Evolutionary conservation across 2,888 invertebrate species (phyloP).

Genomic region (Cantharis flavilabris): DNA sequence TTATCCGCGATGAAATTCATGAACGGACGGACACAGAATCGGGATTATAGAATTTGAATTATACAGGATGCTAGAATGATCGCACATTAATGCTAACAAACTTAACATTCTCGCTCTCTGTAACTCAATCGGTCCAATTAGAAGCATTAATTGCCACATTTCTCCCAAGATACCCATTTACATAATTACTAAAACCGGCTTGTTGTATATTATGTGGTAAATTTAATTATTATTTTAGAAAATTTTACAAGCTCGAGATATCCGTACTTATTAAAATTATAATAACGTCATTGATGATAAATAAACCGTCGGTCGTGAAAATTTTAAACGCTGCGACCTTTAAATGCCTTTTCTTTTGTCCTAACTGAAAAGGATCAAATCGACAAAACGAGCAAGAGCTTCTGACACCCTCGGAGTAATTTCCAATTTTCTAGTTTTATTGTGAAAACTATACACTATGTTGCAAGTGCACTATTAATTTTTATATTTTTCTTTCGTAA

Average conservation of each 20-base stretch:
- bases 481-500: not conserved
- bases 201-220: conserved; percentile 22
- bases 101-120: conserved; percentile 26
- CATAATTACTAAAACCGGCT: conserved; percentile 29
- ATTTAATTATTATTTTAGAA: conserved; percentile 16
- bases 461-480: not conserved
- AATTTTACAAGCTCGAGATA: not conserved
- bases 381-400: not conserved
- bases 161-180: conserved; percentile 34
- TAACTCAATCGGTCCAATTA: conserved; percentile 37
- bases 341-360: not conserved
- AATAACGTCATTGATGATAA: not conserved
- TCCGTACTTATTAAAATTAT: not conserved
- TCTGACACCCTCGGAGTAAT: not conserved
- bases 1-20: conserved; percentile 21
- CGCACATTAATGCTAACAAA: conserved; percentile 27
- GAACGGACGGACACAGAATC: conserved; percentile 16
- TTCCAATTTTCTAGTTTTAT: not conserved
- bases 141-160: conserved; percentile 35
- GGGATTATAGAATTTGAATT: conserved; percentile 25
- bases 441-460: not conserved
- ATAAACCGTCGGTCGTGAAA: not conserved
- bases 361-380: not conserved
- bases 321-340: not conserved
- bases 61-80: conserved; percentile 16